A percentile compares a stretch with the other conserved stretches of the same genome.
phyloP scores from a whole-genome alignment of 2,888 invertebrate species.

The Caenorhabditis imperialis region DNA sequence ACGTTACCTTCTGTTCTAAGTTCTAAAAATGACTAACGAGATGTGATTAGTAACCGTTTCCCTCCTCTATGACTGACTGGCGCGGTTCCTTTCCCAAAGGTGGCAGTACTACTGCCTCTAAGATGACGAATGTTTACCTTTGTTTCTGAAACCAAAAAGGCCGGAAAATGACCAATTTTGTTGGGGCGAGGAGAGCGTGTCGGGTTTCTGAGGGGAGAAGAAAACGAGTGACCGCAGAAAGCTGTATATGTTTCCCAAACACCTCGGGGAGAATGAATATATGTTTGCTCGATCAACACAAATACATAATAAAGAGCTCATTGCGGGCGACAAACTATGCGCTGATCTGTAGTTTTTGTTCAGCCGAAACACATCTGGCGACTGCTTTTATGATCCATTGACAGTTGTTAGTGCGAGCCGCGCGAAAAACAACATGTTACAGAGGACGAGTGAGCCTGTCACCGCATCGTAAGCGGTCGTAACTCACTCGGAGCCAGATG shows the following conservation, averaged over 20 bases:
- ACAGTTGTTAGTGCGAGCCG: slow-evolving; percentile 5
- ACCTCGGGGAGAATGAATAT: slow-evolving; percentile 29
- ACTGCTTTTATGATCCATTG: slow-evolving; percentile 1
- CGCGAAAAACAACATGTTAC: slow-evolving; percentile 6
- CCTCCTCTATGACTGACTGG: not conserved
- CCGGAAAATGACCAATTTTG: slow-evolving; percentile 38
- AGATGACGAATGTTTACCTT: slow-evolving; percentile 9
- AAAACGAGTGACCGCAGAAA: slow-evolving; percentile 20
- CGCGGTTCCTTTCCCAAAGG: no score
- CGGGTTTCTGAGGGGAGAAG: slow-evolving; percentile 30
- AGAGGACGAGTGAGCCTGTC: slow-evolving; percentile 4
- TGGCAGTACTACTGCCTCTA: no score
- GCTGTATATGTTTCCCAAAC: slow-evolving; percentile 51
- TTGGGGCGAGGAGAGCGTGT: slow-evolving; percentile 25
- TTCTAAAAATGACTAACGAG: no score
- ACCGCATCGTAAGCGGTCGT: not conserved
- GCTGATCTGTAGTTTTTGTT: not conserved
- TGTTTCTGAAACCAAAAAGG: slow-evolving; percentile 2
- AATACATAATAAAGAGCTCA: slow-evolving; percentile 35
- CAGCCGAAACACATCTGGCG: not conserved
- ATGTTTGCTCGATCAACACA: slow-evolving; percentile 51
- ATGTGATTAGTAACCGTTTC: slow-evolving; percentile 27
- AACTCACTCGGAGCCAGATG: no score
- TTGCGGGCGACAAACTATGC: slow-evolving; percentile 20
- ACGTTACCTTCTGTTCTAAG: slow-evolving; percentile 21